phyloP scores from a whole-genome alignment of 2,797 vertebrate genomes.

The Pseudochirops cupreus region DNA sequence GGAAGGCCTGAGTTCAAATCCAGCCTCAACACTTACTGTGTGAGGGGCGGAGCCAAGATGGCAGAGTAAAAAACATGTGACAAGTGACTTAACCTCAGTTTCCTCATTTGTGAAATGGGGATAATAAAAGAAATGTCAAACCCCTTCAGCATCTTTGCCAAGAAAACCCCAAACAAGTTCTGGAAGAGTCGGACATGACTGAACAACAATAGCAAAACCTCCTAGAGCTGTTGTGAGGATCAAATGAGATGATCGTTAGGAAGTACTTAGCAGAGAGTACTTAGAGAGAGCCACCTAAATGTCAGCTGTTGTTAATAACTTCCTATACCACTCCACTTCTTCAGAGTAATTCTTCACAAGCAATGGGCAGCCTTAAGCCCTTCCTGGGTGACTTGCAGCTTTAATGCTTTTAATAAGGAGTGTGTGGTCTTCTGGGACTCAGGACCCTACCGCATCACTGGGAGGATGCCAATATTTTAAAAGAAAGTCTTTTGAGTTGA shows the following conservation, averaged over 20 bases:
- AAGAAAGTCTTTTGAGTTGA: background rate
- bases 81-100: background rate
- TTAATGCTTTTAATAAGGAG: background rate
- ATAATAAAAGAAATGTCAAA: background rate
- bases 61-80: background rate
- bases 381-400: background rate
- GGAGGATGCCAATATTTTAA: background rate
- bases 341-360: background rate
- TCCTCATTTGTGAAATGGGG: background rate
- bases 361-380: too few relatives aligned
- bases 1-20: background rate
- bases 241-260: too few relatives aligned
- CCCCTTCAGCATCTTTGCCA: background rate
- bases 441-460: background rate
- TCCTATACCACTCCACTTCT: background rate
- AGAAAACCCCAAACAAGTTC: background rate
- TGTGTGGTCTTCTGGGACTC: too few relatives aligned
- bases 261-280: too few relatives aligned
- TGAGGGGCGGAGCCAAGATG: too few relatives aligned
- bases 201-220: too few relatives aligned
- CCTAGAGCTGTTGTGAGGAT: too few relatives aligned
- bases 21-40: background rate
- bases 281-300: too few relatives aligned
- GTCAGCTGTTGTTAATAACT: background rate
- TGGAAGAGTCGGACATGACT: too few relatives aligned